Evolutionary conservation across 2,888 invertebrate species (phyloP).

Genomic region (Alentia gelatinosa): DNA sequence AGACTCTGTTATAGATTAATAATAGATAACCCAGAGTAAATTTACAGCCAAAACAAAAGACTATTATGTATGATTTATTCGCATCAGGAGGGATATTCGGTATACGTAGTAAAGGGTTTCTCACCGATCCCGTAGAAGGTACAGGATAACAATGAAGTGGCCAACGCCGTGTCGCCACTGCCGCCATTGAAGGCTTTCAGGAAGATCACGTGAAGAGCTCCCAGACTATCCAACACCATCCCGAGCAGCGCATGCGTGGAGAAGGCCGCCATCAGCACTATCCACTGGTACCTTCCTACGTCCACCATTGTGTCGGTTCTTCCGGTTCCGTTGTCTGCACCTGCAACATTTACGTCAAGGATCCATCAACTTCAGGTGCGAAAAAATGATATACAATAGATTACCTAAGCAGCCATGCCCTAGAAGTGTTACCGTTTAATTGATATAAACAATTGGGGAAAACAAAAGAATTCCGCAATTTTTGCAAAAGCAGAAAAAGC

Average conservation of each 20-base stretch:
- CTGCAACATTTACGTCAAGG: background rate
- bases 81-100: too few relatives aligned
- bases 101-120: too few relatives aligned
- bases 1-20: too few relatives aligned
- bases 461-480: too few relatives aligned
- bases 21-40: too few relatives aligned
- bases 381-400: background rate
- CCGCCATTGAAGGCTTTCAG: background rate
- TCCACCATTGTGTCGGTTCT: background rate
- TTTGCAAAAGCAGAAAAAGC: too few relatives aligned
- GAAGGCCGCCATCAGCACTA: constrained; percentile 4
- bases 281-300: background rate
- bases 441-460: background rate
- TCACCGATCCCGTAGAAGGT: constrained; percentile 11
- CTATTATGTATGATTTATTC: too few relatives aligned
- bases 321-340: background rate
- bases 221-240: background rate
- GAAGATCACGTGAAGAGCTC: constrained; percentile 9
- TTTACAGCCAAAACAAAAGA: too few relatives aligned
- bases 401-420: too few relatives aligned
- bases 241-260: constrained; percentile 22
- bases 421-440: background rate
- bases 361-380: background rate
- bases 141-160: background rate
- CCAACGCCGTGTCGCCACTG: constrained; percentile 4